Evolutionary conservation across 1,140 invertebrate genomes (phyloP).

Genomic region (Cylas formicarius): DNA sequence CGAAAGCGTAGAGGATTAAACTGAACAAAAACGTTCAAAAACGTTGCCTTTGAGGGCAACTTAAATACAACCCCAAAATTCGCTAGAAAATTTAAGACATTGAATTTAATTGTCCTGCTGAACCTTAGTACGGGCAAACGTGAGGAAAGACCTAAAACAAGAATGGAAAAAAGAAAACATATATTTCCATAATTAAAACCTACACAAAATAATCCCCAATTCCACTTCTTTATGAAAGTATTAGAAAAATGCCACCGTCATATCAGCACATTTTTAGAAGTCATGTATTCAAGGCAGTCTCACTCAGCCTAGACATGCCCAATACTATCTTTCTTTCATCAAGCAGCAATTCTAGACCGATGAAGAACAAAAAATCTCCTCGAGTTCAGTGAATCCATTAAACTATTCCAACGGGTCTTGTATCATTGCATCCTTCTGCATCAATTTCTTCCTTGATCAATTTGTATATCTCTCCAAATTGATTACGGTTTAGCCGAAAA

Average conservation of each 20-base stretch:
- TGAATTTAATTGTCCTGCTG: slow-evolving; percentile 5
- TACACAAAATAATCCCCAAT: slow-evolving; percentile 9
- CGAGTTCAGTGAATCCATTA: too few species aligned
- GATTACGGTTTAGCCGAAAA: slow-evolving; percentile 16
- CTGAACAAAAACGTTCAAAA: too few species aligned
- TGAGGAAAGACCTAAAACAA: slow-evolving; percentile 11
- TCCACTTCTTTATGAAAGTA: slow-evolving; percentile 9
- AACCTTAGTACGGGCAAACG: slow-evolving; percentile 10
- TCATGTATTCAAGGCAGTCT: slow-evolving; percentile 1
- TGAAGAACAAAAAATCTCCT: too few species aligned
- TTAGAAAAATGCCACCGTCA: slow-evolving; percentile 1
- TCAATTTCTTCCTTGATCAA: slow-evolving; percentile 5
- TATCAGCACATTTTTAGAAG: slow-evolving; percentile 3
- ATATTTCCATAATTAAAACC: slow-evolving; percentile 2
- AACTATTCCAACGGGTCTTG: too few species aligned
- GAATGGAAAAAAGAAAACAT: slow-evolving; percentile 8
- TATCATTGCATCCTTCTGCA: slow-evolving; percentile 9
- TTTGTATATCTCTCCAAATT: slow-evolving; percentile 18
- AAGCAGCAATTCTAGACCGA: too few species aligned
- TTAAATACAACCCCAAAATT: slow-evolving; percentile 8
- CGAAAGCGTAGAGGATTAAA: slow-evolving; percentile 7
- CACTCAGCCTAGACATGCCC: too few species aligned
- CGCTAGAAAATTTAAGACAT: slow-evolving; percentile 8
- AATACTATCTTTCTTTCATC: too few species aligned
- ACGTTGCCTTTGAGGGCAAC: not conserved